Base-by-base conservation (phyloP, 2,113 vertebrate genomes). In the Phalacrocorax pelagicus region DNA sequence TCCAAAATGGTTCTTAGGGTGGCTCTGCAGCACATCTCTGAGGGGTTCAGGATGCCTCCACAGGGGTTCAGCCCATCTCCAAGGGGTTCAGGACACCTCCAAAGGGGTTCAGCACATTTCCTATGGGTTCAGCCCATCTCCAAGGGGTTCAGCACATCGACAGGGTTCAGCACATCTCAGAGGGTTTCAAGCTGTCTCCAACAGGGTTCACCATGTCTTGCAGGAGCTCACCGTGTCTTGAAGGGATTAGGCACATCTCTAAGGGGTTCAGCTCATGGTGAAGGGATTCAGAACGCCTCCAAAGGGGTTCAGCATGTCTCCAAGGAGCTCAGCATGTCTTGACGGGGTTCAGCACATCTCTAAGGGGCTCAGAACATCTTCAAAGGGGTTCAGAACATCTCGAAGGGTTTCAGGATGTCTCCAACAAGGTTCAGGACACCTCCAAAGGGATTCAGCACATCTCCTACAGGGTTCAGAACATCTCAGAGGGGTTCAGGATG, bases 391-490 rank as follows among this genome's bases (percentile, higher is more conserved):
- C 32, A 58, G 12, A 7, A 14, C 12, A 13, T 36, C 58, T 59
- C 6, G 1, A 15, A 52, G 26, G 17, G 5, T 15, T 6, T n/a
- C 17, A 26, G 29, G 8, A 7, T 10, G 6, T 21, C 47, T 70
- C 10, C 8, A 8, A n/a, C 3, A 6, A 46, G 24, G 46, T 51
- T 51, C 34, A n/a, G 34, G 46, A 46, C 46, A 19, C 46, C 34
- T 51, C 34, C 44, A 20, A 26, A 9, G 13, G n/a, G 27, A 4
- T 30, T 36, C 18, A 20, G 8, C 2, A 9, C 2, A 0, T 9
- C 46, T 69, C 11, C 11, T 3, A 18, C 26, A 11, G n/a, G 27
- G 5, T 30, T 36, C 18, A 20, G 8, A 1, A 9, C 2, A 0
- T 5, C 69, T 71, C 12, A 0, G 15, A 70, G 24, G 16, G 6